phyloP scores from a whole-genome alignment of 1,140 invertebrate genomes.

The Aporrectodea caliginosa region DNA sequence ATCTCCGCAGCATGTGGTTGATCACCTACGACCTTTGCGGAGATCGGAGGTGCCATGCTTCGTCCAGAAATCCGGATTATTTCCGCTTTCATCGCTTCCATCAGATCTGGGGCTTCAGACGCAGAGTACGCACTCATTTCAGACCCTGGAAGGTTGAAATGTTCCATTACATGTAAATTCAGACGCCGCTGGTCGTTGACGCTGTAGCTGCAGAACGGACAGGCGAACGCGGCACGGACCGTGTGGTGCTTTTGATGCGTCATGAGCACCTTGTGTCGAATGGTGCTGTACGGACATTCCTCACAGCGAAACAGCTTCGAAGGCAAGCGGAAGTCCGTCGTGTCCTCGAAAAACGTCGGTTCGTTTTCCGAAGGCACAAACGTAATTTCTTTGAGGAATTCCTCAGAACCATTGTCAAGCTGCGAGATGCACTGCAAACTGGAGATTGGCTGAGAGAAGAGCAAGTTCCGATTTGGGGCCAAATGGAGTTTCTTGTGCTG shows the following conservation, averaged over 20 bases:
- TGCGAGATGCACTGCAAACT: constrained; percentile 45
- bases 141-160: constrained; percentile 21
- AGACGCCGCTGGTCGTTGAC: background rate
- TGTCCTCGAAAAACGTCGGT: constrained; percentile 42
- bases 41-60: background rate
- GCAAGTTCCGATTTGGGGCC: constrained; percentile 51
- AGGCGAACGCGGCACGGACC: background rate
- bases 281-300: constrained; percentile 73
- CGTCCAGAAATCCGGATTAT: background rate
- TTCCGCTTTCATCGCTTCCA: background rate
- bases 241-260: constrained; percentile 64
- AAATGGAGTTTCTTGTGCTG: constrained; percentile 51
- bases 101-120: background rate
- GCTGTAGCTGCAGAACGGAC: constrained; percentile 12
- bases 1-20: too few species aligned
- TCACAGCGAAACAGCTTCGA: constrained; percentile 63
- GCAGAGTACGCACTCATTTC: constrained; percentile 11
- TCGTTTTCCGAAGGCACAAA: background rate
- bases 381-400: background rate
- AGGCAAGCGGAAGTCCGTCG: constrained; percentile 43
- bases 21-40: background rate
- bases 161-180: constrained; percentile 5
- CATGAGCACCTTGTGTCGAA: constrained; percentile 68
- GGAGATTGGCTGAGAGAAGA: constrained; percentile 48
- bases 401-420: background rate